Conservation (phyloP, 2,797 vertebrate genomes). For the Leucoraja ocellata region DNA sequence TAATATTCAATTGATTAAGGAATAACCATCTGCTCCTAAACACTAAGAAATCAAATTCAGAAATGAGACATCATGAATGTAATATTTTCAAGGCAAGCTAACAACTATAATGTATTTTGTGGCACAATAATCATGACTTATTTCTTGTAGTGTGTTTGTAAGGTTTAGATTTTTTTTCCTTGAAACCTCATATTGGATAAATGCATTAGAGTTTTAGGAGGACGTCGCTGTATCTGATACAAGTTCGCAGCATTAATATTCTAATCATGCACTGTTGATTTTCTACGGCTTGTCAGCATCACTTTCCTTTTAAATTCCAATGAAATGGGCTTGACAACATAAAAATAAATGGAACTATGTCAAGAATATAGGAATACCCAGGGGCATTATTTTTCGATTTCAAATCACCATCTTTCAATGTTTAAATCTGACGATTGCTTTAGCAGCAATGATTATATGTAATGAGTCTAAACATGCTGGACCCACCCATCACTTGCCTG, state of each 20-base stretch:
- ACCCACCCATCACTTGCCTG: too few species aligned
- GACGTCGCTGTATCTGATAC: not conserved
- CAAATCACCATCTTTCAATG: not conserved
- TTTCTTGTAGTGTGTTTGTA: not conserved
- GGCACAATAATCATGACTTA: not conserved
- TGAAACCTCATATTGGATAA: not conserved
- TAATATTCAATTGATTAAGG: conserved; percentile 18
- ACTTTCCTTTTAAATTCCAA: not conserved
- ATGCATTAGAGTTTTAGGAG: not conserved
- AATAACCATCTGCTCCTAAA: conserved; percentile 1
- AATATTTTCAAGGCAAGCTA: not conserved
- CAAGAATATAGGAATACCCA: not conserved
- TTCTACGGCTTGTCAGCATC: not conserved
- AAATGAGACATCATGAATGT: not conserved
- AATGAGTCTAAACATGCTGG: too few species aligned
- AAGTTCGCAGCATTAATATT: not conserved
- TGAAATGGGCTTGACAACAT: not conserved
- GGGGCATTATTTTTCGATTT: not conserved
- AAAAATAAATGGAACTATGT: not conserved
- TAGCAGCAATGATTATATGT: not conserved
- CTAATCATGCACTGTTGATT: not conserved
- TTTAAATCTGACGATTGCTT: not conserved
- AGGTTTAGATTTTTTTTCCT: not conserved
- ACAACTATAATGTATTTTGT: not conserved
- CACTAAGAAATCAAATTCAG: conserved; percentile 14